These are phyloP conservation scores for Hylomyscus alleni DNA, from an alignment of 2,797 vertebrate genomes.

Conservation along the genomic window DNA sequence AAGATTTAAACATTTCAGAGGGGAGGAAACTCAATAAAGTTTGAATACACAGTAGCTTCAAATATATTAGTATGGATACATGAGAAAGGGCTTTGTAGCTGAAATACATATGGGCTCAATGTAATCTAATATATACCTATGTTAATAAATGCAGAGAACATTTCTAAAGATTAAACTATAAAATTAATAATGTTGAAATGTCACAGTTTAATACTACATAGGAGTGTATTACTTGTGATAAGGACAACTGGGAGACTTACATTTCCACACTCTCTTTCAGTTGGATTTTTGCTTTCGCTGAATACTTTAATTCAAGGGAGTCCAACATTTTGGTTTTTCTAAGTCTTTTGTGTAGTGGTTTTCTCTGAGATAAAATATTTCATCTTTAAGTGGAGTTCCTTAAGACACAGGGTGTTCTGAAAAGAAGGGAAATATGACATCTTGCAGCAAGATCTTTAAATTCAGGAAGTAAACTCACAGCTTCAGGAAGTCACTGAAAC, in stretches of 20 bases:
- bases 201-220: conserved; percentile 3
- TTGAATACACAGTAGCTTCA: conserved; percentile 31
- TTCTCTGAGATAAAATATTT: not conserved
- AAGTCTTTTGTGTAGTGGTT: not conserved
- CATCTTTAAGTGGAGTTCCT: not conserved
- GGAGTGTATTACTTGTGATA: not conserved
- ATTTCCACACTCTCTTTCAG: not conserved
- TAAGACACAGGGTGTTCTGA: not conserved
- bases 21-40: not conserved
- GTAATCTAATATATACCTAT: not conserved
- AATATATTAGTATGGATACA: not conserved
- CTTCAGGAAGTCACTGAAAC: not conserved
- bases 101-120: not conserved
- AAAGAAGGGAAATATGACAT: not conserved
- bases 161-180: not conserved
- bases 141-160: not conserved
- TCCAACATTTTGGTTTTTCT: not conserved
- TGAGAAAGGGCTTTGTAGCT: not conserved
- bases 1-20: not conserved
- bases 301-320: not conserved
- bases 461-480: not conserved
- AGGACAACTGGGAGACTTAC: not conserved
- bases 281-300: conserved; percentile 10
- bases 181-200: not conserved
- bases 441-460: not conserved